Conservation (phyloP, 2,797 vertebrate species). For the Telmatherina bonti region DNA sequence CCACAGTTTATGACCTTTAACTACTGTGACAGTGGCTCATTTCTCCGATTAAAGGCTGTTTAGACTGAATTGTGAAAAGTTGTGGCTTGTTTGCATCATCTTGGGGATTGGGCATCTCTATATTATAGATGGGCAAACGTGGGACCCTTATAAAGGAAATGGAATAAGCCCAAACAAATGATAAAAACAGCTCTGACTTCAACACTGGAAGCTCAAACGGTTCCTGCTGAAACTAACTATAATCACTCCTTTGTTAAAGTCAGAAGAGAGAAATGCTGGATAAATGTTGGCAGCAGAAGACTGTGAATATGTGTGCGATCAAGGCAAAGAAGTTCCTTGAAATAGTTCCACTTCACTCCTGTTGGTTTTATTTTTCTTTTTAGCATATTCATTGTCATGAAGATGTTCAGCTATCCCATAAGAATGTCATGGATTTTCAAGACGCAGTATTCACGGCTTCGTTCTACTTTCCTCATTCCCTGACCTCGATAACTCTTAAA, state of each 20-base stretch:
- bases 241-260: slow-evolving; percentile 17
- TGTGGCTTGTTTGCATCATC: too few species aligned
- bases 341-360: slow-evolving; percentile 6
- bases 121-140: not conserved
- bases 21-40: not conserved
- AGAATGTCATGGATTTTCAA: slow-evolving; percentile 61
- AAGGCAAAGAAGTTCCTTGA: slow-evolving; percentile 13
- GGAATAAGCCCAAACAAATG: not conserved
- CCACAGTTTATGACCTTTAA: too few species aligned
- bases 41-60: not conserved
- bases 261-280: not conserved
- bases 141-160: not conserved
- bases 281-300: not conserved
- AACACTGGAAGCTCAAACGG: not conserved
- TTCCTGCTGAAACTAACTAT: slow-evolving; percentile 12
- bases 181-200: not conserved
- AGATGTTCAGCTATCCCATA: slow-evolving; percentile 44
- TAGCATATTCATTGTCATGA: slow-evolving; percentile 47
- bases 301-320: slow-evolving; percentile 8
- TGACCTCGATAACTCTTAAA: slow-evolving; percentile 72
- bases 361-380: slow-evolving; percentile 35
- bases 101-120: not conserved
- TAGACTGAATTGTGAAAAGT: not conserved
- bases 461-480: slow-evolving; percentile 74
- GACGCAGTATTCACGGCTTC: slow-evolving; percentile 66